Base-by-base conservation (phyloP, 2,113 vertebrate genomes). In the Alligator sinensis region DNA sequence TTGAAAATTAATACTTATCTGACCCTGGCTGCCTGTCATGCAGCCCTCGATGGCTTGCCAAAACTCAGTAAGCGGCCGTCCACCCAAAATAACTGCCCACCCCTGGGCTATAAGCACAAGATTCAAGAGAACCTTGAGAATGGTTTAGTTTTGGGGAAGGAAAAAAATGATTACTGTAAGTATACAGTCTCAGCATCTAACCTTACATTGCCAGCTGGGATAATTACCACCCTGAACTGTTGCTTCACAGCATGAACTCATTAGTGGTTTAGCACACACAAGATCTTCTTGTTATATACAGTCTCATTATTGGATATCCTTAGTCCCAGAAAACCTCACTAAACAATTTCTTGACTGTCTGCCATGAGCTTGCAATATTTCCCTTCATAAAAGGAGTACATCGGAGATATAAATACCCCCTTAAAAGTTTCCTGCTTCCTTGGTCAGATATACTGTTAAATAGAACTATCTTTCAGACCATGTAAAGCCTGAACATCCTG, bases 291-390 rank as follows among this genome's bases (percentile, higher is more conserved):
- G 59, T 81, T 77, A 92, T 1, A 1, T 54, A 91, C 82, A 96
- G 81, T 70, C 85, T 68, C 81, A 80, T 93, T 80, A 93, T 61
- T 30, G 77, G 81, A 57, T 11, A 92, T 81, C 21, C 81, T 93
- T 2, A 1, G 47, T 66, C 62, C 27, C 25, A 88, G 1, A 81
- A 55, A 96, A 80, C 63, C 85, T 82, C 83, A 92, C 95, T 92
- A 92, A 47, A 88, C 38, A 79, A 19, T 59, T 59, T 94, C 70
- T 77, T 91, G 61, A 38, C 38, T 58, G 9, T 64, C 61, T 38
- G 93, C 57, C 47, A 38, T 25, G 58, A 70, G 27, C 62, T 38
- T 80, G 34, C 15, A 80, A 66, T 59, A 18, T 5, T 34, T 66
- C 61, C 3, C 0, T 38, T 81, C 85, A 83, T 68, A n/a, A 82